Evolutionary conservation across 1,140 invertebrate species (phyloP).

Genomic region (Stegodyphus dumicola): DNA sequence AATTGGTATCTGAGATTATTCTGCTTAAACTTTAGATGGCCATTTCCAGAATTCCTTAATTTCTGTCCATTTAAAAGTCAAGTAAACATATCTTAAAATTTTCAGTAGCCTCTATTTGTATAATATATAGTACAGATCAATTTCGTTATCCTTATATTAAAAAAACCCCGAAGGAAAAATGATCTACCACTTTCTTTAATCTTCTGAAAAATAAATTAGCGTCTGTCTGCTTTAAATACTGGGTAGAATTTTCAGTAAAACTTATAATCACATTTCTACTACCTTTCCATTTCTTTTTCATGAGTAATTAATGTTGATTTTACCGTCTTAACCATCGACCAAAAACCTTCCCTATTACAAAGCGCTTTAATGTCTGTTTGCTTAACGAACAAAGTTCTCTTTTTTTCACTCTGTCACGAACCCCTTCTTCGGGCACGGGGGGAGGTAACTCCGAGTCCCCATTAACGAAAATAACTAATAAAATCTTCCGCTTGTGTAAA

Average conservation of each 20-base stretch:
- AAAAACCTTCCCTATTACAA: constrained; percentile 34
- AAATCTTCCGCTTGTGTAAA: constrained; percentile 50
- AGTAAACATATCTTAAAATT: too few species aligned
- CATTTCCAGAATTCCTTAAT: too few species aligned
- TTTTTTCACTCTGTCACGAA: not conserved
- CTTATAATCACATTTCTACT: constrained; percentile 57
- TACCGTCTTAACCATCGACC: constrained; percentile 1
- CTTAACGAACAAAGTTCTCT: constrained; percentile 46
- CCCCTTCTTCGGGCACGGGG: too few species aligned
- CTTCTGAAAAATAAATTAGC: constrained; percentile 24
- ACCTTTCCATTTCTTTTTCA: constrained; percentile 39
- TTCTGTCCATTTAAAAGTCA: too few species aligned
- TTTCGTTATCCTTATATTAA: too few species aligned
- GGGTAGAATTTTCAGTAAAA: not conserved
- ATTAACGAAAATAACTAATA: constrained; percentile 59
- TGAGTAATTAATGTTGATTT: constrained; percentile 59
- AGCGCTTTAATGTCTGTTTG: constrained; percentile 56
- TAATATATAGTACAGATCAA: too few species aligned
- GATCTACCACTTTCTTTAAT: not conserved
- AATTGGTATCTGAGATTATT: too few species aligned
- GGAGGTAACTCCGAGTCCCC: not conserved
- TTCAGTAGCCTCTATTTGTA: too few species aligned
- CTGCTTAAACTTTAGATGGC: too few species aligned
- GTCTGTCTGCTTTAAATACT: not conserved
- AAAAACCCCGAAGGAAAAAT: not conserved